Conservation (phyloP, 1,140 invertebrate species). For the Conus ventricosus region DNA sequence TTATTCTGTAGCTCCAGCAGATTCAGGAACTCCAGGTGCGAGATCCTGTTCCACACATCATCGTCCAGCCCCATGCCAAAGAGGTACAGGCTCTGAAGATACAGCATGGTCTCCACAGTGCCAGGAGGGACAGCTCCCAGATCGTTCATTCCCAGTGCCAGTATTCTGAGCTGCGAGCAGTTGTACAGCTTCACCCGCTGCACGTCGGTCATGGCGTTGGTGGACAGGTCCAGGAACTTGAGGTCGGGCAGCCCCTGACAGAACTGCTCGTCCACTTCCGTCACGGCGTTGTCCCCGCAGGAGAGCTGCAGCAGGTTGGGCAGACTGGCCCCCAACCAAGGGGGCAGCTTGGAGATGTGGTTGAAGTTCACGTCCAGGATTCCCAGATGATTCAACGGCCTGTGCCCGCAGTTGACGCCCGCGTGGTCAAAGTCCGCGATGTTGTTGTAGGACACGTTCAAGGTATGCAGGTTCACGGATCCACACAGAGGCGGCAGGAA, state of each 20-base stretch:
- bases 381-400: conserved; percentile 23
- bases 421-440: conserved; percentile 33
- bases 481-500: conserved; percentile 40
- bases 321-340: conserved; percentile 32
- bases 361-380: conserved; percentile 48
- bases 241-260: conserved; percentile 32
- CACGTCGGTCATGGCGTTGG: conserved; percentile 38
- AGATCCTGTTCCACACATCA: conserved; percentile 40
- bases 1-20: conserved; percentile 40
- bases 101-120: conserved; percentile 13
- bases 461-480: conserved; percentile 11
- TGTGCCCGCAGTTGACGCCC: conserved; percentile 34
- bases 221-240: conserved; percentile 43
- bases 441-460: conserved; percentile 46
- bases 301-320: conserved; percentile 43
- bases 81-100: conserved; percentile 37
- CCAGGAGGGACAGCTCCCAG: conserved; percentile 28
- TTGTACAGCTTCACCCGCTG: conserved; percentile 14
- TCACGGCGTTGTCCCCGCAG: conserved; percentile 44
- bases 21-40: conserved; percentile 16
- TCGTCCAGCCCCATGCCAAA: conserved; percentile 42
- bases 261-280: background rate
- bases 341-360: conserved; percentile 32
- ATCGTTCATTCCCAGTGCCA: conserved; percentile 39
- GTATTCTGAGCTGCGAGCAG: conserved; percentile 34